phyloP scores from a whole-genome alignment of 2,888 invertebrate species.

The Himalopsyche anomala region DNA sequence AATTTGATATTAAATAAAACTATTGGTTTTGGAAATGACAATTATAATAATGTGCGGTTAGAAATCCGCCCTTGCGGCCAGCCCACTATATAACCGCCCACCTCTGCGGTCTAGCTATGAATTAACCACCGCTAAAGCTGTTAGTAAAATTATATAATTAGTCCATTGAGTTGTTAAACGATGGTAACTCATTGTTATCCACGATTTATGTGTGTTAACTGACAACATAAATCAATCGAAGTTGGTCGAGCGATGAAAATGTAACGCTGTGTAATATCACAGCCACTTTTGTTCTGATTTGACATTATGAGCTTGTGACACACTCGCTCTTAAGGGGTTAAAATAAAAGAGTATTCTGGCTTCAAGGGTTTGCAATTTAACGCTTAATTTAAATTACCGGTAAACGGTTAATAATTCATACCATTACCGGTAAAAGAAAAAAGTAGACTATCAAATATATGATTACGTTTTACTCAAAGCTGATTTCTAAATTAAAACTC shows the following conservation, averaged over 20 bases:
- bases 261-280: not conserved
- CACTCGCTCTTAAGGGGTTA: not conserved
- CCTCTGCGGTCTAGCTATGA: conserved; percentile 40
- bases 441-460: no score
- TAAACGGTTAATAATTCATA: no score
- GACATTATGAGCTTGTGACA: not conserved
- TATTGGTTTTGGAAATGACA: no score
- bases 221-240: conserved; percentile 48
- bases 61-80: not conserved
- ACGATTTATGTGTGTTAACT: conserved; percentile 45
- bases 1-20: no score
- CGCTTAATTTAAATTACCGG: no score
- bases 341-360: not conserved
- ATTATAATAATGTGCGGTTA: no score
- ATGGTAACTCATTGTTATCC: conserved; percentile 50
- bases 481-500: no score
- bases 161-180: conserved; percentile 59
- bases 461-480: no score
- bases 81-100: not conserved
- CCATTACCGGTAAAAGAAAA: no score
- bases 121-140: conserved; percentile 50
- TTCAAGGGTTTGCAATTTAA: no score
- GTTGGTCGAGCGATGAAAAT: conserved; percentile 22
- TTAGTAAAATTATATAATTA: conserved; percentile 59
- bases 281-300: not conserved